Evolutionary conservation across 1,140 invertebrate genomes (phyloP).

Genomic region (Pygmarrhopalites habei): DNA sequence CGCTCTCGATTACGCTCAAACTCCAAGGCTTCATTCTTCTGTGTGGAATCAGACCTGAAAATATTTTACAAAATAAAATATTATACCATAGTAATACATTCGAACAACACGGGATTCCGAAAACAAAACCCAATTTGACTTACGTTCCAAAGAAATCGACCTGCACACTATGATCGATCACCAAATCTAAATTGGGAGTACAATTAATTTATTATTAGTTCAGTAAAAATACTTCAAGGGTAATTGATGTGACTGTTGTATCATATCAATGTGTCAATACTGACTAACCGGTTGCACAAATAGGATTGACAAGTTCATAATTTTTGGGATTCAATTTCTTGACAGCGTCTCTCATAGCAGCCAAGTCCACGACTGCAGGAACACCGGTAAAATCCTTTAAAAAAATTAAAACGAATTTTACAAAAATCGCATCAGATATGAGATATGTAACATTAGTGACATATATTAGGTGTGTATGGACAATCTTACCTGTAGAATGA

Average conservation of each 20-base stretch:
- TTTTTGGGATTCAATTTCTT: slow-evolving; percentile 51
- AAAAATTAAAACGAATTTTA: slow-evolving; percentile 6
- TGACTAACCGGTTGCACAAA: slow-evolving; percentile 96
- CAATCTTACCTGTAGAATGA: slow-evolving; percentile 78
- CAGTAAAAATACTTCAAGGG: too few species aligned
- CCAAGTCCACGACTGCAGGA: slow-evolving; percentile 96
- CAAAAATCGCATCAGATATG: too few species aligned
- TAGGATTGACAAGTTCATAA: slow-evolving; percentile 81
- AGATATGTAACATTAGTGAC: too few species aligned
- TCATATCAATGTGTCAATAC: too few species aligned
- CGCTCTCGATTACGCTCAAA: slow-evolving; percentile 85
- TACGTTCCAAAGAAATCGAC: slow-evolving; percentile 87
- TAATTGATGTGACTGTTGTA: too few species aligned
- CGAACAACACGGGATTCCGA: background rate
- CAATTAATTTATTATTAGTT: too few species aligned
- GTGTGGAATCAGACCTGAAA: slow-evolving; percentile 73
- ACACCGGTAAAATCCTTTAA: slow-evolving; percentile 88
- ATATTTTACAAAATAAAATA: too few species aligned
- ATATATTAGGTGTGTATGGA: too few species aligned
- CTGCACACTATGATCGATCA: slow-evolving; percentile 97
- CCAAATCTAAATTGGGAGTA: too few species aligned
- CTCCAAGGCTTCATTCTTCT: slow-evolving; percentile 90
- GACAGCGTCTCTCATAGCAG: slow-evolving; percentile 95
- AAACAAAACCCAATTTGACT: slow-evolving; percentile 41
- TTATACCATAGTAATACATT: background rate